phyloP scores from a whole-genome alignment of 64 coral and sea anemone species.

The Astreopora myriophthalma region DNA sequence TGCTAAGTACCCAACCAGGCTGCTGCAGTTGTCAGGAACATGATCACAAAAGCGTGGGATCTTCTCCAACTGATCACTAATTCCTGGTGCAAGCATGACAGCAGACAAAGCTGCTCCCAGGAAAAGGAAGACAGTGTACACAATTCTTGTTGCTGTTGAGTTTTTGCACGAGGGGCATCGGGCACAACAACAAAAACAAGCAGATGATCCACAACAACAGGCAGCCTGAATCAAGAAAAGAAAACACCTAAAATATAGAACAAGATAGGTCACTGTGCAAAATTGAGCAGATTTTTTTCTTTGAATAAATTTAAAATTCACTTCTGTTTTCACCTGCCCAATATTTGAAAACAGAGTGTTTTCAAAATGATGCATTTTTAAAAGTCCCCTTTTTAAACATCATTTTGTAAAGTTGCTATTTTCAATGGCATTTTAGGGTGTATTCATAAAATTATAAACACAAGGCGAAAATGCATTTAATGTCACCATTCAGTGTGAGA shows the following conservation, averaged over 20 bases:
- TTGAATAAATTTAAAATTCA: too few species aligned
- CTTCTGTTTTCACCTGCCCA: too few species aligned
- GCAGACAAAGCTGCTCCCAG: conserved; percentile 90
- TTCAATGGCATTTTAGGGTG: too few species aligned
- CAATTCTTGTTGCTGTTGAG: conserved; percentile 95
- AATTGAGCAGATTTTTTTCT: too few species aligned
- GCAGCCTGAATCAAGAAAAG: conserved; percentile 67
- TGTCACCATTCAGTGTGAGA: too few species aligned
- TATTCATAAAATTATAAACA: too few species aligned
- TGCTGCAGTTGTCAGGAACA: conserved; percentile 64
- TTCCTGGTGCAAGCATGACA: conserved; percentile 90
- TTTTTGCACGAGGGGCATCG: conserved; percentile 96
- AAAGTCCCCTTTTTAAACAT: too few species aligned
- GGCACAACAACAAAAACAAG: conserved; percentile 96
- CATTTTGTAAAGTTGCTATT: too few species aligned
- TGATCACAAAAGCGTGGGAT: conserved; percentile 84
- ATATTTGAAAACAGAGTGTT: too few species aligned
- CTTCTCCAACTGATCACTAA: conserved; percentile 72
- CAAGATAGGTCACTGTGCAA: background rate
- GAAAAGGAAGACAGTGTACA: conserved; percentile 91
- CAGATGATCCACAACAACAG: conserved; percentile 96
- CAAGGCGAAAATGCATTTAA: too few species aligned
- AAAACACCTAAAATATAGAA: background rate
- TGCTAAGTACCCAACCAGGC: conserved; percentile 92
- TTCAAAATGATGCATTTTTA: too few species aligned